Evolutionary conservation across 1,140 invertebrate genomes (phyloP).

Genomic region (Danaus melanippus): DNA sequence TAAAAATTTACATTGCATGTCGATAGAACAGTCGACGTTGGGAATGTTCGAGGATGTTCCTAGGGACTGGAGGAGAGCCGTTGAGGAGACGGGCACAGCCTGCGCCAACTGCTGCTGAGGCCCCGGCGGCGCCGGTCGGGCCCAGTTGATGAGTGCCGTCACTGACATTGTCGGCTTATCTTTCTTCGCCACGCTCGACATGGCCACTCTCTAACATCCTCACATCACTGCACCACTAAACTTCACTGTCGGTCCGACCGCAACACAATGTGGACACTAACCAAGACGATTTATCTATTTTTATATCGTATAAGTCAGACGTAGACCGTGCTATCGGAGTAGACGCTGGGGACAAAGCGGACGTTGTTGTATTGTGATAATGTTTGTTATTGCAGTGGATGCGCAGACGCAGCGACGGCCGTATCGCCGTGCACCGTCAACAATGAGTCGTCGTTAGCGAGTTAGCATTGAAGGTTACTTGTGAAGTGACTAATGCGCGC

Average conservation of each 20-base stretch:
- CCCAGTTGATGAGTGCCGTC: constrained; percentile 79
- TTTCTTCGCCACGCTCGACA: constrained; percentile 81
- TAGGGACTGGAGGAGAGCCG: constrained; percentile 42
- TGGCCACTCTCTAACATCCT: constrained; percentile 62
- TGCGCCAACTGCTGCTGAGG: constrained; percentile 42
- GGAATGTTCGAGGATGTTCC: constrained; percentile 43
- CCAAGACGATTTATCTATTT: constrained; percentile 3
- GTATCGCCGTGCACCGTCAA: constrained; percentile 52
- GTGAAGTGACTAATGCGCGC: constrained; percentile 58
- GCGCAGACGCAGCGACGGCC: constrained; percentile 26
- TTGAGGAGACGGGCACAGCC: constrained; percentile 68
- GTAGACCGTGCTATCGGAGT: constrained; percentile 27
- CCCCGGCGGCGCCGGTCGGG: constrained; percentile 46
- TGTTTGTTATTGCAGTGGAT: constrained; percentile 54
- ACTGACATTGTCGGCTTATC: constrained; percentile 89
- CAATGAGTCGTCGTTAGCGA: constrained; percentile 37
- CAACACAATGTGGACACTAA: constrained; percentile 9
- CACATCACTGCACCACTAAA: constrained; percentile 55
- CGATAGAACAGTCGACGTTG: constrained; percentile 51
- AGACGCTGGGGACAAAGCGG: constrained; percentile 44
- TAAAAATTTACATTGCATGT: constrained; percentile 63
- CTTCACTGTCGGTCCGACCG: constrained; percentile 16
- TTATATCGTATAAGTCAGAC: too few species aligned
- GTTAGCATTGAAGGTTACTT: constrained; percentile 44
- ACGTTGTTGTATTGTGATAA: constrained; percentile 62